Base-by-base conservation (phyloP, 2,888 invertebrate genomes). In the Napeogenes inachia region DNA sequence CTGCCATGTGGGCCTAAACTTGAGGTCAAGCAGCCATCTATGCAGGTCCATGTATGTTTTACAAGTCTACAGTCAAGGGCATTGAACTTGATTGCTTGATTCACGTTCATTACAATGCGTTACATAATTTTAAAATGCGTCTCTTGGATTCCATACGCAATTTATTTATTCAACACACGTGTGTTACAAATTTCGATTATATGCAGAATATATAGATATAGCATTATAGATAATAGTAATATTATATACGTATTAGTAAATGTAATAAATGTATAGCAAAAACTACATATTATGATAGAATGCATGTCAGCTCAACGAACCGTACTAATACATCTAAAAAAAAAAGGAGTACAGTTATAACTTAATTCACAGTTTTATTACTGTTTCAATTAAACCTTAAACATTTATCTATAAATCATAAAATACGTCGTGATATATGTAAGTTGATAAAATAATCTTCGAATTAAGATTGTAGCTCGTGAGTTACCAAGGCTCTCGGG, bases 31-130 rank as follows among this genome's bases (percentile, higher is more conserved):
- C 4, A 30, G 30, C 50, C 21, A 21, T 21, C 21, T 21, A 21
- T 21, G 21, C 21, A 21, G 21, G n/a, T 30, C 50, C 30, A 0
- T 3, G 10, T 30, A 10, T 50, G 21, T 8, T 30, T 3, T 30
- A 50, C 50, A 50, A 30, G 50, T 30, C 50, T 6, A 21, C 10
- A 50, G n/a, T 50, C 50, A 50, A 50, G 50, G 50, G 21, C 30
- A 50, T 30, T 30, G 50, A 50, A 50, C 50, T 50, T 50, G 21
- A 50, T 50, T 30, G 50, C 30, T 21, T 21, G 21, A 21, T 21
- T 21, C 21, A 21, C 21, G 30, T 21, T 50, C 50, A 50, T 50
- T 50, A 21, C 21, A 4, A 38, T 47, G 47, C 30, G 8, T 30
- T 30, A 50, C 21, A 12, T 50, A 30, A 2, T 50, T 50, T 30